phyloP scores from a whole-genome alignment of 2,113 vertebrate genomes.

The Anhinga rufa region DNA sequence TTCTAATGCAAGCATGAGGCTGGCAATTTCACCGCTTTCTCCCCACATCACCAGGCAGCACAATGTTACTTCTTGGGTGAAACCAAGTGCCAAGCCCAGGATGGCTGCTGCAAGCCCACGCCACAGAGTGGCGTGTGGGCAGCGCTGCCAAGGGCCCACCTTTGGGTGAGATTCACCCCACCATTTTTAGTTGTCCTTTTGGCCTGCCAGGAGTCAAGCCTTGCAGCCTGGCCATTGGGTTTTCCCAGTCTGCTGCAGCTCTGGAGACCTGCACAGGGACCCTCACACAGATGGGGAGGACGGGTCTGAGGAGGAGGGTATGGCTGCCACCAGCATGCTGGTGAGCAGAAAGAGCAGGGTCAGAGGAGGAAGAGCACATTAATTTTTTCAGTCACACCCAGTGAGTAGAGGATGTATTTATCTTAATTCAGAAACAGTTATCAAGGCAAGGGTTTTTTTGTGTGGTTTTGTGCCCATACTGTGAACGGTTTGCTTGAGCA shows the following conservation, averaged over 20 bases:
- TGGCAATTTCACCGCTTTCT: background rate
- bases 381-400: background rate
- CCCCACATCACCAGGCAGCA: background rate
- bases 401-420: background rate
- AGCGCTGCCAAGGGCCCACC: fast-evolving
- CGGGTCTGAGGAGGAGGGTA: background rate
- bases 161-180: background rate
- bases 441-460: background rate
- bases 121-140: background rate
- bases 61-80: fast-evolving
- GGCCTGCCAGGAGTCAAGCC: background rate
- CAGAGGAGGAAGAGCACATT: background rate
- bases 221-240: background rate
- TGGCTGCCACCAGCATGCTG: background rate
- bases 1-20: background rate
- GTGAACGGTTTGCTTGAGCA: background rate
- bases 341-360: background rate
- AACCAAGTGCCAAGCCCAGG: fast-evolving
- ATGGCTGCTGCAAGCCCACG: fast-evolving
- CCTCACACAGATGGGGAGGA: background rate
- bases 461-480: background rate
- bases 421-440: background rate
- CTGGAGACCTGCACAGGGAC: background rate
- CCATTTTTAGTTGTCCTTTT: background rate
- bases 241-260: background rate